Base-by-base conservation (phyloP, 1,140 invertebrate genomes). In the Gonioctena quinquepunctata region DNA sequence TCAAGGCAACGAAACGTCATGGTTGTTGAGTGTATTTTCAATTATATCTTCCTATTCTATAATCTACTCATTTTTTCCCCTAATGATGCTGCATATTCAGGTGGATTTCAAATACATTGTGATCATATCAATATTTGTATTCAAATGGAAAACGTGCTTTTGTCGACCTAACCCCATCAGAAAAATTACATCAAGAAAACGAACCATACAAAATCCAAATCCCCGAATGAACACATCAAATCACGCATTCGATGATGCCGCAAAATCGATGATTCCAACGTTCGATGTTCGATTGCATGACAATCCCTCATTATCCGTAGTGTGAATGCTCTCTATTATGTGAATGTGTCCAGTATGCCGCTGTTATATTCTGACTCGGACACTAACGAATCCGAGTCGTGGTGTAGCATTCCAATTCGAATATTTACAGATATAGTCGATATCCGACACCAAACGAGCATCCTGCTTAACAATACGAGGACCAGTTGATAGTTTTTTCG, bases 291-390 rank as follows among this genome's bases (percentile, higher is more conserved):
- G 48, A 52, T 73, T 52, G 68, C 68, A 73, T 70, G 71, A 73
- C 71, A 73, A 73, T 73, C 63, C 71, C 69, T 73, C 71, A 73
- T 73, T 73, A 73, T 63, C 23, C 63, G 25, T 19, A 22, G 28
- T 25, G 62, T 73, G 71, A 70, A 73, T 73, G 71, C 68, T 69
- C 68, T 69, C 71, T 50, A 73, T 73, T 73, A 73, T 73, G 63
- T 52, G 64, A 64, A 73, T 70, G 68, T 52, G 48, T 21, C 62
- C 50, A 73, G 63, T 73, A 67, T 70, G 22, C 23, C 23, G 18
- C 21, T 54, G 63, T 60, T 60, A 59, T 28, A 19, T 68, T 68
- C 26, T n/a, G 54, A n/a, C 66, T 68, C 26, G 26, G 54, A n/a
- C 66, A 19, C 28, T 60, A 22, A 26, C 54, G 66, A 59, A 13